Evolutionary conservation across 2,113 vertebrate genomes (phyloP), one percentile per base, ranked within the genome.

Genomic region (Hydrochoerus hydrochaeris): DNA sequence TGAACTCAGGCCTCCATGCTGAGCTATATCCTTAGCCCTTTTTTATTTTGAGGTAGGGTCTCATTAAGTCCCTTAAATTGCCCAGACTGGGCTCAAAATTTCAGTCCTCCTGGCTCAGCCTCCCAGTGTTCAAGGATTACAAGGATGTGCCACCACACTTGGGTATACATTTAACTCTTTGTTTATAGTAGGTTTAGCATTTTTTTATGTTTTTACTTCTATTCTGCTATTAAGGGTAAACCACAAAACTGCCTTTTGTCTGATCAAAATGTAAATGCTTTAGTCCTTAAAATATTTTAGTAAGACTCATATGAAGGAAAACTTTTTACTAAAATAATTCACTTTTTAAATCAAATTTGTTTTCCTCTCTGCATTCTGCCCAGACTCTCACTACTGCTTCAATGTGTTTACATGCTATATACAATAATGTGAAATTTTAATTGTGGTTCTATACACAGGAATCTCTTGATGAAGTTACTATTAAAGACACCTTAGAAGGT

Each of bases 401-500:
- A 69, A 12, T 96, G 4, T 87, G 20, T 87, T 85, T 85, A 24
- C 9, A 24, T 95, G 17, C 16, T 96, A 0, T 90, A 46, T 94
- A 57, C 30, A 92, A 20, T 95, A 67, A 96, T 84, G 54, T 73
- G 73, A 95, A 73, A 44, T 85, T 89, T 92, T 85, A 92, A 13
- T 86, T 83, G 11, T 91, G 1, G 62, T 92, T 92, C 96, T 97
- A 30, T 85, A 19, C 85, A 54, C 96, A 99, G 99, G 99, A 99
- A 95, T 99, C 99, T 97, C 99, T 99, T 97, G 99, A 99, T 97
- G 99, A 99, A 99, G 99, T 99, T 97, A 99, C 99, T 81, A 99
- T 99, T 98, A 99, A 99, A 96, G 99, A 99, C 98, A 99, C 99
- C 2, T 98, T 99, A 98, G 99, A 99, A 98, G 99, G 99, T 65